A percentile compares a stretch with the other conserved stretches of the same genome.
Evolutionary conservation across 2,797 vertebrate genomes (phyloP).

Genomic region (Lemur catta): DNA sequence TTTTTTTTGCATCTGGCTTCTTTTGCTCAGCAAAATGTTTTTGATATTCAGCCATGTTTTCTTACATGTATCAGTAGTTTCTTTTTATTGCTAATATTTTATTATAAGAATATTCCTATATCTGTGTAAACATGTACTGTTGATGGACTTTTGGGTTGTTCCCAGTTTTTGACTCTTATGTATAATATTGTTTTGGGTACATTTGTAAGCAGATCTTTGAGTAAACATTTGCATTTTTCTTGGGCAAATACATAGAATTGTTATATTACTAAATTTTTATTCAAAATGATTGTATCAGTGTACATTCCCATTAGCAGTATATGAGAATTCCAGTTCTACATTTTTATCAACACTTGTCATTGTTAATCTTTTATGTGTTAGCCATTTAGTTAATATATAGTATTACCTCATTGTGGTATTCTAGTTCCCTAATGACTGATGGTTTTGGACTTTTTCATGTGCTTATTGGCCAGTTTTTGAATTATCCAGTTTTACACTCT

Average conservation of each 20-base stretch:
- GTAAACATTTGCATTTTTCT: neutral
- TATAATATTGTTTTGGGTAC: neutral
- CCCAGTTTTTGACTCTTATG: neutral
- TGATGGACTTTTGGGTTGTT: neutral
- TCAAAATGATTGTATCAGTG: neutral
- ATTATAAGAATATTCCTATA: neutral
- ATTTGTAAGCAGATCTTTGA: neutral
- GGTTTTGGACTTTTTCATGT: neutral
- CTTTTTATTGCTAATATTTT: neutral
- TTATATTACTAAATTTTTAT: neutral
- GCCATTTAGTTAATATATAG: neutral
- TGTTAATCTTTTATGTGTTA: neutral
- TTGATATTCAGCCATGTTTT: neutral
- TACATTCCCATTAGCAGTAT: neutral
- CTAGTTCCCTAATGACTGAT: neutral
- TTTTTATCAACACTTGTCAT: neutral
- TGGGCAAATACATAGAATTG: neutral
- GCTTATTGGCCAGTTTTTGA: neutral
- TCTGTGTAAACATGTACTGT: neutral
- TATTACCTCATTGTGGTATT: neutral
- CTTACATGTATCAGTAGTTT: neutral
- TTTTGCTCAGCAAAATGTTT: neutral
- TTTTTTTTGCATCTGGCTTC: neutral
- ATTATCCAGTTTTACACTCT: constrained; percentile 85
- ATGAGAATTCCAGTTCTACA: neutral